Conservation (phyloP, 37 sponge, comb jelly and placozoan genomes). For the Cliona cf. orientalis region DNA sequence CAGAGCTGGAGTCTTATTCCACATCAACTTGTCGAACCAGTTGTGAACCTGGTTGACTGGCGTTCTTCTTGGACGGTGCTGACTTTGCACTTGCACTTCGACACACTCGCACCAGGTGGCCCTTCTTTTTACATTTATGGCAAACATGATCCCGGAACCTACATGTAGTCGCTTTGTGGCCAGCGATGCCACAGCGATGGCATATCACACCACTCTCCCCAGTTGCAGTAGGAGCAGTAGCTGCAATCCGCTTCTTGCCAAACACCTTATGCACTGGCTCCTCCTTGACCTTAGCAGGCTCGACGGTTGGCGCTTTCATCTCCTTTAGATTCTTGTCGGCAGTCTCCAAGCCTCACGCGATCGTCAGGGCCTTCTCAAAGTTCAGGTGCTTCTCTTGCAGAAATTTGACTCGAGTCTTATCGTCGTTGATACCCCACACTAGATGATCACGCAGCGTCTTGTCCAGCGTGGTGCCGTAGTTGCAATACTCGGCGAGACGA, state of each 20-base stretch:
- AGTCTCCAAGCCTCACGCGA: not conserved
- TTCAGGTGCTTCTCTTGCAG: not conserved
- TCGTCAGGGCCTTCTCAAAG: not conserved
- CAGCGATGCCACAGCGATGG: not conserved
- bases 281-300: no score
- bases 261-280: conserved; percentile 10
- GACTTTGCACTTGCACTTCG: not conserved
- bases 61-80: no score
- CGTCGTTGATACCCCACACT: not conserved
- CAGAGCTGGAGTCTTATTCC: not conserved
- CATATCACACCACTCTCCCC: conserved; percentile 3
- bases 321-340: not conserved
- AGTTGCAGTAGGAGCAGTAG: no score
- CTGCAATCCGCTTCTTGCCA: not conserved
- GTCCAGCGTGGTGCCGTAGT: not conserved
- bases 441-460: not conserved
- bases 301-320: not conserved
- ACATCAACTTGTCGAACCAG: conserved; percentile 5
- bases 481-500: not conserved
- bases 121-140: conserved; percentile 9
- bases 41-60: no score
- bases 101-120: conserved; percentile 14
- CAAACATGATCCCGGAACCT: not conserved
- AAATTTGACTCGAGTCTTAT: not conserved
- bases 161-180: not conserved